A percentile compares a stretch with the other conserved stretches of the same genome.
Conservation (phyloP, 2,888 invertebrate genomes). For the Ophioninae sp. region DNA sequence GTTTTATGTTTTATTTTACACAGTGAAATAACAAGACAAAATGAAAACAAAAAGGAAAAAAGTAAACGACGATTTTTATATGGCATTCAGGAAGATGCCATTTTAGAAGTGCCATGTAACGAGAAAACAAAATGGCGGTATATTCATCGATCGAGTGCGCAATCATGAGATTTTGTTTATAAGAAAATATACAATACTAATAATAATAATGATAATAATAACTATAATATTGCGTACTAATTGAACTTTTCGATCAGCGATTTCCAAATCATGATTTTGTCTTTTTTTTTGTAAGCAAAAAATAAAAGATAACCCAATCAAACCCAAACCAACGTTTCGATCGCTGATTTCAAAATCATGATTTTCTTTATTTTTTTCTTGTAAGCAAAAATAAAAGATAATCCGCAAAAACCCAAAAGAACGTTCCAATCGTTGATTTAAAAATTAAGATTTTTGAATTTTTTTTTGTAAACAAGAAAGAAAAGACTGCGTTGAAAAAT, state of each 20-base stretch:
- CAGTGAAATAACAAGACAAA: conserved; percentile 19
- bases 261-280: neutral
- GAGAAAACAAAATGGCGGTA: neutral
- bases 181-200: conserved; percentile 31
- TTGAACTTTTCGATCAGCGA: neutral
- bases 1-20: conserved; percentile 46
- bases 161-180: conserved; percentile 45
- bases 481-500: neutral
- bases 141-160: conserved; percentile 34
- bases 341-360: conserved; percentile 1
- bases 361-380: neutral
- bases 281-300: neutral
- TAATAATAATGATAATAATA: conserved; percentile 36
- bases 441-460: neutral
- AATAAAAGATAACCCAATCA: too few relatives aligned
- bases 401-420: neutral
- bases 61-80: conserved; percentile 51
- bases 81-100: conserved; percentile 34
- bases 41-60: conserved; percentile 10
- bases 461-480: neutral
- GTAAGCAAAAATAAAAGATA: too few relatives aligned
- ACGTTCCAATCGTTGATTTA: neutral
- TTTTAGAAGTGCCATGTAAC: conserved; percentile 48
- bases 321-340: neutral
- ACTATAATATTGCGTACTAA: neutral